Evolutionary conservation across 2,797 vertebrate genomes (phyloP).

Genomic region (Coregonus suidteri): DNA sequence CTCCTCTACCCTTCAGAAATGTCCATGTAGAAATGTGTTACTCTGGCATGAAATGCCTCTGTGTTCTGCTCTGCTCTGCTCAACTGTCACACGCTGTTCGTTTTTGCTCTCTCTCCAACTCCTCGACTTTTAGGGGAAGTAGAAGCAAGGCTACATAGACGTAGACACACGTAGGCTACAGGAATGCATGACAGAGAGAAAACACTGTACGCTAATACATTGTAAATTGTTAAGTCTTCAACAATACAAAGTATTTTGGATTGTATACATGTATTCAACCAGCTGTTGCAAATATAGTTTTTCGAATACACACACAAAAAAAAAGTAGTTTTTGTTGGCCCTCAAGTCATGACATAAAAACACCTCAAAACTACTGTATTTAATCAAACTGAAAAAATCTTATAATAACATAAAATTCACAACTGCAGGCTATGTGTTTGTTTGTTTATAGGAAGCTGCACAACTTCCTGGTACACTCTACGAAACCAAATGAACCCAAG

Average conservation of each 20-base stretch:
- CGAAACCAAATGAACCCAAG: slow-evolving; percentile 16
- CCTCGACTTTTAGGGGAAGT: slow-evolving; percentile 26
- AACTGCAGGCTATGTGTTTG: background rate
- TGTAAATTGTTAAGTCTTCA: background rate
- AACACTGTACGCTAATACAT: background rate
- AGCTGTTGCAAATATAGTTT: background rate
- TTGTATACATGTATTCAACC: background rate
- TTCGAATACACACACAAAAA: background rate
- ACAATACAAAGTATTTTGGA: background rate
- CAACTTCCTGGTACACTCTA: slow-evolving; percentile 14
- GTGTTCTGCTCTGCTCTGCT: slow-evolving; percentile 38
- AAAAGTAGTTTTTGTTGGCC: no score
- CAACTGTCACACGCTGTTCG: slow-evolving; percentile 32
- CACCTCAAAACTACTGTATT: background rate
- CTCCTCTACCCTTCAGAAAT: slow-evolving; percentile 34
- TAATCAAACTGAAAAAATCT: background rate
- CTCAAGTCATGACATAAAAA: background rate
- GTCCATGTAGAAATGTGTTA: slow-evolving; percentile 48
- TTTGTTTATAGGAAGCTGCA: slow-evolving; percentile 23
- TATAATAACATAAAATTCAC: background rate
- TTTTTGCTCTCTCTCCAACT: slow-evolving; percentile 21
- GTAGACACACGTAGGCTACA: slow-evolving; percentile 1
- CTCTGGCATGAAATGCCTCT: slow-evolving; percentile 47
- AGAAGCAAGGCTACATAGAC: slow-evolving; percentile 1
- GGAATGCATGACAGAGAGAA: background rate